Percentiles rank a stretch among this genome's conserved stretches.
phyloP scores from a whole-genome alignment of 2,888 invertebrate genomes.

The Leptinotarsa tumamoca region DNA sequence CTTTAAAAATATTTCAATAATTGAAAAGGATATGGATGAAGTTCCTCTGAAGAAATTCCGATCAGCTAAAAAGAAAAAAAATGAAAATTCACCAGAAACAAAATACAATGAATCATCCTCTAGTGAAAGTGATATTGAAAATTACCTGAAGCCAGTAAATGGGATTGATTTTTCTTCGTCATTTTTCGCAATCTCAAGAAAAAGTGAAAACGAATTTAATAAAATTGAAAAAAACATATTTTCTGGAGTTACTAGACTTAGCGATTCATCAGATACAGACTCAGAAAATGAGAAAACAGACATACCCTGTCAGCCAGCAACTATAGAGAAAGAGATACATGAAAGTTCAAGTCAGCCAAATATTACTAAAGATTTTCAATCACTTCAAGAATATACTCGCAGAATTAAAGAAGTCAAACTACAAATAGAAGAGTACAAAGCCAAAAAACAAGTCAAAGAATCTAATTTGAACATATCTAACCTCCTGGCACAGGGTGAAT shows the following conservation, averaged over 20 bases:
- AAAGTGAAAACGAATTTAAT: slow-evolving; percentile 52
- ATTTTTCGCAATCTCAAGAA: slow-evolving; percentile 65
- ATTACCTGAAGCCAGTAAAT: slow-evolving; percentile 69
- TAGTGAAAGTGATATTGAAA: slow-evolving; percentile 69
- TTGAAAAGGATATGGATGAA: too few species aligned
- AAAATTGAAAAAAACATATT: slow-evolving; percentile 62
- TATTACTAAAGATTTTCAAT: slow-evolving; percentile 66
- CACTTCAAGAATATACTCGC: slow-evolving; percentile 72
- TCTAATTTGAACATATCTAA: slow-evolving; percentile 71
- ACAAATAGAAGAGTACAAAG: slow-evolving; percentile 69
- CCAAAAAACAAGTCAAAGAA: slow-evolving; percentile 49
- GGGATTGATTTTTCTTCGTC: slow-evolving; percentile 70
- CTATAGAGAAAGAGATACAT: not conserved
- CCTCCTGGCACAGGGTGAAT: slow-evolving; percentile 76
- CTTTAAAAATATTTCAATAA: too few species aligned
- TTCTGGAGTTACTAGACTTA: slow-evolving; percentile 54
- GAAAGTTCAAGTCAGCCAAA: slow-evolving; percentile 35
- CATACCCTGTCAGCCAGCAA: not conserved
- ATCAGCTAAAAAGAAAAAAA: slow-evolving; percentile 6
- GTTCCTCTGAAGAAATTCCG: too few species aligned
- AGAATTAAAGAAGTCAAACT: slow-evolving; percentile 74
- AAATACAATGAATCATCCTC: slow-evolving; percentile 56
- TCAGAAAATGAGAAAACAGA: slow-evolving; percentile 37
- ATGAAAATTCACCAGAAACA: slow-evolving; percentile 13
- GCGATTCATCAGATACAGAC: slow-evolving; percentile 59